These are phyloP conservation scores for Hydropsyche tenuis DNA, from an alignment of 1,140 invertebrate species.

Conservation along the genomic window DNA sequence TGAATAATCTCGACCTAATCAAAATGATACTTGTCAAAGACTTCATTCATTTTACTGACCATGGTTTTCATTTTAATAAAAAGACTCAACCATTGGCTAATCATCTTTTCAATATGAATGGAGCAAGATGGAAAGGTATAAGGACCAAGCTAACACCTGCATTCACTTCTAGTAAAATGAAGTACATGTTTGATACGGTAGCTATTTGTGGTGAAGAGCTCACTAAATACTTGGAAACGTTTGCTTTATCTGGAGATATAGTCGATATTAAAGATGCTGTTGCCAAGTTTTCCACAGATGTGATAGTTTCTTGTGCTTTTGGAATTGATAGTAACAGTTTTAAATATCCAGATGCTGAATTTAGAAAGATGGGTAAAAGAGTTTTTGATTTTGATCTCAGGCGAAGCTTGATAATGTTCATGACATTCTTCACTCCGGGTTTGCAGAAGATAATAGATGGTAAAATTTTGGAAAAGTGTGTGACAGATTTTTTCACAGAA, in stretches of 20 bases:
- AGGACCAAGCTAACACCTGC: slow-evolving; percentile 63
- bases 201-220: slow-evolving; percentile 55
- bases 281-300: slow-evolving; percentile 51
- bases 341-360: slow-evolving; percentile 50
- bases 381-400: slow-evolving; percentile 39
- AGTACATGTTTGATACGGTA: slow-evolving; percentile 61
- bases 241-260: slow-evolving; percentile 57
- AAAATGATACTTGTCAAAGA: slow-evolving; percentile 69
- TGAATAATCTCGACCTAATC: slow-evolving; percentile 66
- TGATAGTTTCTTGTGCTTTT: slow-evolving; percentile 55
- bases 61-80: slow-evolving; percentile 58
- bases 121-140: slow-evolving; percentile 63
- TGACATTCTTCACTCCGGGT: slow-evolving; percentile 45
- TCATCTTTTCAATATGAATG: slow-evolving; percentile 58
- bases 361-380: slow-evolving; percentile 51
- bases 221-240: slow-evolving; percentile 52
- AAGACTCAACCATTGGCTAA: slow-evolving; percentile 60
- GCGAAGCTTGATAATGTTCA: slow-evolving; percentile 31
- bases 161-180: slow-evolving; percentile 68
- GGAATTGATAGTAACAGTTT: slow-evolving; percentile 54
- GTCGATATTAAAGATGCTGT: slow-evolving; percentile 56
- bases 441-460: slow-evolving; percentile 42
- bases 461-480: slow-evolving; percentile 49
- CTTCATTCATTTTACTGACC: slow-evolving; percentile 63
- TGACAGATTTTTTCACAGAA: slow-evolving; percentile 62